Evolutionary conservation across 1,140 invertebrate genomes (phyloP).

Genomic region (Ladona fulva): DNA sequence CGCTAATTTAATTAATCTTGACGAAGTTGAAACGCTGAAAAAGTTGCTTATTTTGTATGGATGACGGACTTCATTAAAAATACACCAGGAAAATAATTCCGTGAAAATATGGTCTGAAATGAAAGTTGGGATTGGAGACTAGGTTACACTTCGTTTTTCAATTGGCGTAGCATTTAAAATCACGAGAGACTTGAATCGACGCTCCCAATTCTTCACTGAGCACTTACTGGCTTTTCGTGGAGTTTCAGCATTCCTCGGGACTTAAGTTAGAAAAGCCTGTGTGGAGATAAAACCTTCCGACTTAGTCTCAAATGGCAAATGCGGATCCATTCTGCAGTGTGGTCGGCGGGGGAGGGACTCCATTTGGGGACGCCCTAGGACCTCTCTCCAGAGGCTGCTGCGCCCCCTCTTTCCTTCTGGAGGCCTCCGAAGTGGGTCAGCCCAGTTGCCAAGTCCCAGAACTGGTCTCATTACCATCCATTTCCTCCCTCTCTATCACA

Average conservation of each 20-base stretch:
- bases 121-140: too few species aligned
- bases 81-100: too few species aligned
- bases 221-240: too few species aligned
- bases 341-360: background rate
- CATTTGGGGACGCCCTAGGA: background rate
- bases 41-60: too few species aligned
- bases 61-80: too few species aligned
- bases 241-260: background rate
- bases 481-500: background rate
- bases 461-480: slow-evolving; percentile 8
- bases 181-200: too few species aligned
- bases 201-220: too few species aligned
- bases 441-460: slow-evolving; percentile 2
- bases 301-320: background rate
- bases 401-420: background rate
- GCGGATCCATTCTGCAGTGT: background rate
- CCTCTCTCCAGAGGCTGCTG: background rate
- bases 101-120: too few species aligned
- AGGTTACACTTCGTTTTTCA: too few species aligned
- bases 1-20: too few species aligned
- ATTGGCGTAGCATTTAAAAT: too few species aligned
- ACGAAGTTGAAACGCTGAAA: too few species aligned
- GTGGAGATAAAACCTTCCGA: background rate
- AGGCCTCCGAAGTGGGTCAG: background rate
- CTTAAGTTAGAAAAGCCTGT: background rate